Evolutionary conservation across 2,888 invertebrate genomes (phyloP).

Genomic region (Pandemis heparana): DNA sequence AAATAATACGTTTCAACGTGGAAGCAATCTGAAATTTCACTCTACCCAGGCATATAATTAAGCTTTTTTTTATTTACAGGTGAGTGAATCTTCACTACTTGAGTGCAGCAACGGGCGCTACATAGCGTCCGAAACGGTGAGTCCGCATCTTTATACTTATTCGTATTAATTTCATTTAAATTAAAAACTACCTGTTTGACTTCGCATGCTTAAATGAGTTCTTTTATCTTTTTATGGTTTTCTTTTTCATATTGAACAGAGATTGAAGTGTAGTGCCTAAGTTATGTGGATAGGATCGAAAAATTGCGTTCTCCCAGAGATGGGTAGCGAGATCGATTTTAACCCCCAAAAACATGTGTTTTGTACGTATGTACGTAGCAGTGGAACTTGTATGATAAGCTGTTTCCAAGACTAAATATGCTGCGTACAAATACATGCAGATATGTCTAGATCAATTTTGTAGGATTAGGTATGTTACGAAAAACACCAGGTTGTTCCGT

Average conservation of each 20-base stretch:
- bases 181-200: not conserved
- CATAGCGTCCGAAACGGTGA: constrained; percentile 84
- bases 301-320: too few species aligned
- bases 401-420: too few species aligned
- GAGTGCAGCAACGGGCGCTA: constrained; percentile 85
- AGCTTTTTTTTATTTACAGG: constrained; percentile 69
- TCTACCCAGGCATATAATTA: constrained; percentile 44
- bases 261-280: too few species aligned
- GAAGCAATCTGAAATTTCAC: constrained; percentile 31
- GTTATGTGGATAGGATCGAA: too few species aligned
- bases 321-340: too few species aligned
- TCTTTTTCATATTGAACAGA: not conserved
- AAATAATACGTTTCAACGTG: constrained; percentile 31
- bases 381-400: too few species aligned
- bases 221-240: not conserved
- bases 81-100: constrained; percentile 86
- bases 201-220: not conserved
- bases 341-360: too few species aligned
- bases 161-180: not conserved
- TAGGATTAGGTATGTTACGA: too few species aligned
- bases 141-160: constrained; percentile 53
- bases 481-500: too few species aligned
- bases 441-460: too few species aligned
- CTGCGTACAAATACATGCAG: too few species aligned
- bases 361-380: too few species aligned